phyloP scores from a whole-genome alignment of 2,888 invertebrate genomes.

The Polyommatus iphigenia region DNA sequence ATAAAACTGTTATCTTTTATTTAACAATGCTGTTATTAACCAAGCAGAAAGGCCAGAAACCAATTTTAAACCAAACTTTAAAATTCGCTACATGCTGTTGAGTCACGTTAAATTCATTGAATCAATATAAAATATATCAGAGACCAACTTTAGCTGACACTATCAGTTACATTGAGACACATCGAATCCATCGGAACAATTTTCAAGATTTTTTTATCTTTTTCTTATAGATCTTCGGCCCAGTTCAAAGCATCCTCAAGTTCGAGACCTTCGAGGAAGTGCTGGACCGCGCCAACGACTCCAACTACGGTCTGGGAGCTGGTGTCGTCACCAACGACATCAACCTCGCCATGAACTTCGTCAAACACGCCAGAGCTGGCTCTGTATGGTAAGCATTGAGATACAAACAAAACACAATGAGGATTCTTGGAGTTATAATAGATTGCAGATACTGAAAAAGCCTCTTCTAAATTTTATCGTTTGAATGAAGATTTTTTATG shows the following conservation, averaged over 20 bases:
- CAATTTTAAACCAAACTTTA: too few relatives aligned
- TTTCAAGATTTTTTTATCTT: not conserved
- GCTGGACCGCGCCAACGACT: slow-evolving; percentile 90
- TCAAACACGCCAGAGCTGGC: slow-evolving; percentile 89
- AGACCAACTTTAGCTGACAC: too few relatives aligned
- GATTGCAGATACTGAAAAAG: too few relatives aligned
- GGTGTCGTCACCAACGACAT: slow-evolving; percentile 93
- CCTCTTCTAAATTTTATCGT: too few relatives aligned
- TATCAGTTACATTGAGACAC: not conserved
- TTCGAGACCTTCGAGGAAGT: slow-evolving; percentile 91
- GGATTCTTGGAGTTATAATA: not conserved
- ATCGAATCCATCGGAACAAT: not conserved
- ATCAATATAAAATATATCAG: too few relatives aligned
- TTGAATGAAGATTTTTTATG: too few relatives aligned
- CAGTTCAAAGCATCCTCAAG: slow-evolving; percentile 93
- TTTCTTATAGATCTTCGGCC: slow-evolving; percentile 89
- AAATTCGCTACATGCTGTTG: too few relatives aligned
- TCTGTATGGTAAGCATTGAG: slow-evolving; percentile 83
- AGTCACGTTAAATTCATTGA: too few relatives aligned
- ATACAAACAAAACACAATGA: not conserved
- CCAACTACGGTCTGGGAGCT: slow-evolving; percentile 91
- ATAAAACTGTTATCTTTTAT: too few relatives aligned
- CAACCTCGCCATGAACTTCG: slow-evolving; percentile 87
- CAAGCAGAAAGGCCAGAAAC: too few relatives aligned
- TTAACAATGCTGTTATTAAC: too few relatives aligned